A percentile compares a stretch with the other conserved stretches of the same genome.
Evolutionary conservation across 2,113 vertebrate genomes (phyloP).

Genomic region (Pantherophis guttatus): DNA sequence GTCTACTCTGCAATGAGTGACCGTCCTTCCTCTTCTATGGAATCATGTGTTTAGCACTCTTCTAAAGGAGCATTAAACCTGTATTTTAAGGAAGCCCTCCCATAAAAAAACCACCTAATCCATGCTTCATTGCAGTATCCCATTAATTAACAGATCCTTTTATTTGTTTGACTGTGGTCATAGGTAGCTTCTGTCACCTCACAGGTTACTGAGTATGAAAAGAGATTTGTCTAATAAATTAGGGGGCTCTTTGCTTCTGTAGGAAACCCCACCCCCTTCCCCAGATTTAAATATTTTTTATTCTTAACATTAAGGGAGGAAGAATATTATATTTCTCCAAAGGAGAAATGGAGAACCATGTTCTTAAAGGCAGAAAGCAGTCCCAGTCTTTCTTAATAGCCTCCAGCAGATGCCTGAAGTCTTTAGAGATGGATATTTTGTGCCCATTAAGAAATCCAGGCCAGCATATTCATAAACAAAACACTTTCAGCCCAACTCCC

Average conservation of each 20-base stretch:
- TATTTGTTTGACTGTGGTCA: not conserved
- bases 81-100: not conserved
- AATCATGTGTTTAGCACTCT: not conserved
- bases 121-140: not conserved
- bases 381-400: too few species aligned
- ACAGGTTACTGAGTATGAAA: not conserved
- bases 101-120: not conserved
- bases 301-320: too few species aligned
- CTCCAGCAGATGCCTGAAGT: too few species aligned
- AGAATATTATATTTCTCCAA: too few species aligned
- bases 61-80: not conserved
- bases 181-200: not conserved
- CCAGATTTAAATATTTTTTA: too few species aligned
- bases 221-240: not conserved
- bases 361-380: too few species aligned
- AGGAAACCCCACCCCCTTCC: too few species aligned
- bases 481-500: too few species aligned
- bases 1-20: not conserved
- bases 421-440: too few species aligned
- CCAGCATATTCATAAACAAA: too few species aligned
- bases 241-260: not conserved
- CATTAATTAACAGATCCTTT: not conserved
- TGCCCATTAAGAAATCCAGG: too few species aligned
- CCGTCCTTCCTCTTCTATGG: not conserved
- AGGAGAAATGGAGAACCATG: too few species aligned